Evolutionary conservation across 2,888 invertebrate species (phyloP).

Genomic region (Cyrtodaria siliqua): DNA sequence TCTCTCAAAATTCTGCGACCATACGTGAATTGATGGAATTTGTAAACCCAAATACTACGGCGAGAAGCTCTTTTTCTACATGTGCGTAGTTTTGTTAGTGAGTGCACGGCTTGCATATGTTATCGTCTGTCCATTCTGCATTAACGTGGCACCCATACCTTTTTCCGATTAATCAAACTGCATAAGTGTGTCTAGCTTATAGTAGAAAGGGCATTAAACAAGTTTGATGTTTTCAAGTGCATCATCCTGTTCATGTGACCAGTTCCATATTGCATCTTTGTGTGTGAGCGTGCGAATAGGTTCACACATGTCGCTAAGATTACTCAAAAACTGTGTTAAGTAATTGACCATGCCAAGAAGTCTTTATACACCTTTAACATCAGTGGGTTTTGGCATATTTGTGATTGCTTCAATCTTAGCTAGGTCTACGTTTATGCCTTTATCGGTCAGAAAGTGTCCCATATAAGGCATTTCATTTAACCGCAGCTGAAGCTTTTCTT

Average conservation of each 20-base stretch:
- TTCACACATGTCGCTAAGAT: slow-evolving; percentile 25
- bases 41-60: slow-evolving; percentile 56
- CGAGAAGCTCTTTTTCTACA: slow-evolving; percentile 68
- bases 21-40: slow-evolving; percentile 63
- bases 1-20: slow-evolving; percentile 48
- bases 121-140: slow-evolving; percentile 60
- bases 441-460: slow-evolving; percentile 52
- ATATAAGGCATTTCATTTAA: slow-evolving; percentile 47
- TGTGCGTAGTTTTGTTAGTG: slow-evolving; percentile 63
- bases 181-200: slow-evolving; percentile 1
- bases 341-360: slow-evolving; percentile 37
- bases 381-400: slow-evolving; percentile 45
- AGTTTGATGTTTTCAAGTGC: slow-evolving; percentile 22
- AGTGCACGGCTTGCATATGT: slow-evolving; percentile 60
- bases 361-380: slow-evolving; percentile 15
- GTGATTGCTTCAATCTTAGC: slow-evolving; percentile 52
- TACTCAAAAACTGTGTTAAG: slow-evolving; percentile 25
- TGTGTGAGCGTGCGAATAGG: slow-evolving; percentile 33
- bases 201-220: slow-evolving; percentile 30
- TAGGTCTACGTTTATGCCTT: slow-evolving; percentile 55
- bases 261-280: slow-evolving; percentile 30
- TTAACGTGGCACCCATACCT: slow-evolving; percentile 63
- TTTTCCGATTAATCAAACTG: slow-evolving; percentile 27
- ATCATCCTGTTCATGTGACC: slow-evolving; percentile 32
- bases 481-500: slow-evolving; percentile 48